phyloP scores from a whole-genome alignment of 2,113 vertebrate genomes.

The Urocitellus parryii region DNA sequence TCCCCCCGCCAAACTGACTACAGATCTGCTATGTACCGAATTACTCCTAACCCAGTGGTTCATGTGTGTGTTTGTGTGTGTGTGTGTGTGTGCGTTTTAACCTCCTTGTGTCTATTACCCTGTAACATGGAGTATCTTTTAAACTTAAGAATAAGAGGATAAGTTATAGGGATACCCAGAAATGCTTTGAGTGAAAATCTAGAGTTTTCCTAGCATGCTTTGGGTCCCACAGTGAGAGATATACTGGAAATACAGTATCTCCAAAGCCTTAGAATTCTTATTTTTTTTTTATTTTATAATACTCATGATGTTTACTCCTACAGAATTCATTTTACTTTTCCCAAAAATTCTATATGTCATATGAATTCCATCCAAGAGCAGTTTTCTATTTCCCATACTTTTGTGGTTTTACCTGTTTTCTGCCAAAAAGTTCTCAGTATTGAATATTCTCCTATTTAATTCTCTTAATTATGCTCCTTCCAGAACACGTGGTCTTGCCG shows the following conservation, averaged over 20 bases:
- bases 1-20: background rate
- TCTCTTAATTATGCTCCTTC: background rate
- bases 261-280: background rate
- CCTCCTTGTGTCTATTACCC: background rate
- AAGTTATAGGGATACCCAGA: background rate
- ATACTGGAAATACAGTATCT: background rate
- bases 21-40: background rate
- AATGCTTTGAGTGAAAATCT: background rate
- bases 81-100: background rate
- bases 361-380: background rate
- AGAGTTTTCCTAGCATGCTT: background rate
- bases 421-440: background rate
- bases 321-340: slow-evolving; percentile 31
- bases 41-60: background rate
- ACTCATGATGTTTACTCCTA: background rate
- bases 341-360: background rate
- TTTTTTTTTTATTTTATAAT: background rate
- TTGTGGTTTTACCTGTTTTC: background rate
- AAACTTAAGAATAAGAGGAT: background rate
- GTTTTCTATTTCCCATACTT: background rate
- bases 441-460: background rate
- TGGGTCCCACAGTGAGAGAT: background rate
- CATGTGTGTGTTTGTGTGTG: no score
- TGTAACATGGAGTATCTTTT: background rate
- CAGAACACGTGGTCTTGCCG: background rate